phyloP scores from a whole-genome alignment of 2,888 invertebrate species.

The Heliconius sara region DNA sequence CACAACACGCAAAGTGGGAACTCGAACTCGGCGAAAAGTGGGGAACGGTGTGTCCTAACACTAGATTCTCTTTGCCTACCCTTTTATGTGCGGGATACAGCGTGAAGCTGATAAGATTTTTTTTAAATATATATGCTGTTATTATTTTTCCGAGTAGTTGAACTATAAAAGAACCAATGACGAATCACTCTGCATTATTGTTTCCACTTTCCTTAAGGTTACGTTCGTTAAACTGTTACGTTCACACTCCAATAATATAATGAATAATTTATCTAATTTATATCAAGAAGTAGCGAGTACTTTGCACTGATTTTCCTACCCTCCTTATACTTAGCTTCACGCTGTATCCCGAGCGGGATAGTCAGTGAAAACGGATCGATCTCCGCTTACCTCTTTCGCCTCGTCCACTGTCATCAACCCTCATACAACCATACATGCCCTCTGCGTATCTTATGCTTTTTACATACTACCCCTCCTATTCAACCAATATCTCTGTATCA shows the following conservation, averaged over 20 bases:
- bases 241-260: neutral
- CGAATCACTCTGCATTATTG: neutral
- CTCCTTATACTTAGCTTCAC: neutral
- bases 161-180: neutral
- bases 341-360: neutral
- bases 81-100: no score
- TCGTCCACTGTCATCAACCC: no score
- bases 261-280: constrained; percentile 1
- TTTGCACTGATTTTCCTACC: neutral
- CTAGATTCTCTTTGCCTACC: no score
- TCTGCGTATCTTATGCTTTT: no score
- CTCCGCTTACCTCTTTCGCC: no score
- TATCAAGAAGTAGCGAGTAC: neutral
- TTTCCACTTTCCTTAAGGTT: constrained; percentile 3
- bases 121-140: no score
- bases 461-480: neutral
- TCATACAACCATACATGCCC: no score
- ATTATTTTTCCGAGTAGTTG: neutral
- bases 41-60: no score
- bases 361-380: no score
- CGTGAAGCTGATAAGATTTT: no score
- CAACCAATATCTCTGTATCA: neutral
- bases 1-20: no score
- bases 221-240: neutral
- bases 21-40: no score